Evolutionary conservation across 2,888 invertebrate genomes (phyloP).

Genomic region (Drosophila atroscutellata): DNA sequence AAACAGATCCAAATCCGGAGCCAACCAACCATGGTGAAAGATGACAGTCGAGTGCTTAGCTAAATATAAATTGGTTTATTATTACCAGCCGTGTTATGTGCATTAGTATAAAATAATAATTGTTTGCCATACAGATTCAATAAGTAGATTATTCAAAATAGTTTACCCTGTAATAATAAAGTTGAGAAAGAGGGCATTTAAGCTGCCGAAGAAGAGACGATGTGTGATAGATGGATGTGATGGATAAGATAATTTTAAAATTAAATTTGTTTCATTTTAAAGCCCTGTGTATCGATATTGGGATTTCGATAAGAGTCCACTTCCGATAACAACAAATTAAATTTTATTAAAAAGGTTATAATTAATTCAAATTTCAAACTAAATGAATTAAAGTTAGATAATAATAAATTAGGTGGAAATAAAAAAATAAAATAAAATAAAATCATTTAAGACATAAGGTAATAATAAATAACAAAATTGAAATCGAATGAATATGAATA

Average conservation of each 20-base stretch:
- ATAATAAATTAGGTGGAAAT: too few relatives aligned
- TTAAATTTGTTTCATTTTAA: background rate
- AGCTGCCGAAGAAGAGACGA: background rate
- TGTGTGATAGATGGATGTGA: background rate
- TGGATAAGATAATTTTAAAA: background rate
- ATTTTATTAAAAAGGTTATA: background rate
- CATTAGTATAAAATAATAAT: background rate
- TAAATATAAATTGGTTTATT: background rate
- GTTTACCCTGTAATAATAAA: background rate
- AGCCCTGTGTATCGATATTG: background rate
- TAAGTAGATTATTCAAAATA: background rate
- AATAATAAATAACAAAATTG: too few relatives aligned
- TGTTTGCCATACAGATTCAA: background rate
- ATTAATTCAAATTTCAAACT: too few relatives aligned
- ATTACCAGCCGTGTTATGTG: too few relatives aligned
- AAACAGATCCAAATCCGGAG: slow-evolving; percentile 2
- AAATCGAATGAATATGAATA: background rate
- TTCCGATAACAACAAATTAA: background rate
- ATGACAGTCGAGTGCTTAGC: background rate
- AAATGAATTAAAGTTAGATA: too few relatives aligned
- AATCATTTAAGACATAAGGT: background rate
- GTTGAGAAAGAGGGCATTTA: background rate
- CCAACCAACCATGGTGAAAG: slow-evolving; percentile 24
- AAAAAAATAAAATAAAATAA: background rate
- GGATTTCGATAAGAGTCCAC: background rate